These are phyloP conservation scores for Pantala flavescens DNA, from an alignment of 1,140 invertebrate genomes.

Conservation along the genomic window DNA sequence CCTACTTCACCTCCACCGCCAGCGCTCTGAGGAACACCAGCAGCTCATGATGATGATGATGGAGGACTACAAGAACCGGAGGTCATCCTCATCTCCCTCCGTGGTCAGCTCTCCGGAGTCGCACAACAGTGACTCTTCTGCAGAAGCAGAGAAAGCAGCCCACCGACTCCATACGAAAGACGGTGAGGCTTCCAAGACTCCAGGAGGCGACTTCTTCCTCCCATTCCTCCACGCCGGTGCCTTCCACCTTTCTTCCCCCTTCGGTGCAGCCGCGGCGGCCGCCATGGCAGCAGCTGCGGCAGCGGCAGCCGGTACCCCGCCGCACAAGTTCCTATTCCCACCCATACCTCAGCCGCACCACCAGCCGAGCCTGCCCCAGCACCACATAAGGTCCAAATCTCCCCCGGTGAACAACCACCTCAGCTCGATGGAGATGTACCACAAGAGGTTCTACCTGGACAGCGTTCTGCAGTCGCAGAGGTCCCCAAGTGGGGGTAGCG, in stretches of 20 bases:
- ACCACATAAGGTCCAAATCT: conserved; percentile 32
- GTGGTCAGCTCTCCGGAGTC: conserved; percentile 60
- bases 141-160: background rate
- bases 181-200: conserved; percentile 37
- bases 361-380: conserved; percentile 27
- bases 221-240: conserved; percentile 27
- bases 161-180: conserved; percentile 37
- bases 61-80: conserved; percentile 20
- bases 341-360: conserved; percentile 33
- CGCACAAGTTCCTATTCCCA: conserved; percentile 21
- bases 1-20: background rate
- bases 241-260: conserved; percentile 19
- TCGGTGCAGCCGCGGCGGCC: conserved; percentile 24
- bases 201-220: background rate
- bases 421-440: conserved; percentile 37
- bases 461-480: conserved; percentile 57
- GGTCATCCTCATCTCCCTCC: conserved; percentile 45
- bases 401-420: conserved; percentile 7
- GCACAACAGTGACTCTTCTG: conserved; percentile 59
- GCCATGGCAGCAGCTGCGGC: conserved; percentile 28
- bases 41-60: conserved; percentile 5
- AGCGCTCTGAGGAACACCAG: background rate
- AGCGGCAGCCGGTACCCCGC: background rate
- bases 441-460: conserved; percentile 59
- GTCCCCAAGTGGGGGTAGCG: conserved; percentile 26